phyloP scores from a whole-genome alignment of 2,797 vertebrate genomes.

The Gambusia yucatana region DNA sequence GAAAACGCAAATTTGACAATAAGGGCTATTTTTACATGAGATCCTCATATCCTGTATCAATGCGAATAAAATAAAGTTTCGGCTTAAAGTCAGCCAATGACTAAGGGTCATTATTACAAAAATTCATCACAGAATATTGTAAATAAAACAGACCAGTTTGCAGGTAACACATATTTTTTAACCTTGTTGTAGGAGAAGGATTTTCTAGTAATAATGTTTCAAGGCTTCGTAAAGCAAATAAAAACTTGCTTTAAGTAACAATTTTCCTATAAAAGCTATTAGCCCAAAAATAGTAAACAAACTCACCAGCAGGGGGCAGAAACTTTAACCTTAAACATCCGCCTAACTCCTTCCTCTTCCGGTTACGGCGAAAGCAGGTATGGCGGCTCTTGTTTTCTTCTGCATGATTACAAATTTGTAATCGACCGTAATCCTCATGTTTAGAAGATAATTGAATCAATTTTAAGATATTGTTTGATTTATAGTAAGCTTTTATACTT shows the following conservation, averaged over 20 bases:
- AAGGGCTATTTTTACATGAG: neutral
- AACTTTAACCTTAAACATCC: slow-evolving; percentile 57
- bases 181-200: neutral
- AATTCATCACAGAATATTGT: neutral
- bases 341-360: slow-evolving; percentile 79
- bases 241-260: neutral
- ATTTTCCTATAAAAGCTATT: neutral
- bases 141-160: neutral
- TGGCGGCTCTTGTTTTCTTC: slow-evolving; percentile 57
- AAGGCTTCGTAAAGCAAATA: neutral
- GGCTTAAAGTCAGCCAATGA: neutral
- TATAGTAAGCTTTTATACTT: rapidly evolving
- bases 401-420: slow-evolving; percentile 12
- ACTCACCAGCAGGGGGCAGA: slow-evolving; percentile 35
- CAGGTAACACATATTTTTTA: neutral
- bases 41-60: neutral
- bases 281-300: neutral
- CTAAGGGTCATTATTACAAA: neutral
- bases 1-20: neutral
- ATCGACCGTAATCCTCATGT: slow-evolving; percentile 76
- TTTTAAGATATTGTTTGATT: rapidly evolving
- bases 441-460: rapidly evolving
- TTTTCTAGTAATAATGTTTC: neutral
- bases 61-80: neutral
- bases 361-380: slow-evolving; percentile 81